phyloP scores from a whole-genome alignment of 1,140 invertebrate genomes.

The Pachypeltis micranthus region DNA sequence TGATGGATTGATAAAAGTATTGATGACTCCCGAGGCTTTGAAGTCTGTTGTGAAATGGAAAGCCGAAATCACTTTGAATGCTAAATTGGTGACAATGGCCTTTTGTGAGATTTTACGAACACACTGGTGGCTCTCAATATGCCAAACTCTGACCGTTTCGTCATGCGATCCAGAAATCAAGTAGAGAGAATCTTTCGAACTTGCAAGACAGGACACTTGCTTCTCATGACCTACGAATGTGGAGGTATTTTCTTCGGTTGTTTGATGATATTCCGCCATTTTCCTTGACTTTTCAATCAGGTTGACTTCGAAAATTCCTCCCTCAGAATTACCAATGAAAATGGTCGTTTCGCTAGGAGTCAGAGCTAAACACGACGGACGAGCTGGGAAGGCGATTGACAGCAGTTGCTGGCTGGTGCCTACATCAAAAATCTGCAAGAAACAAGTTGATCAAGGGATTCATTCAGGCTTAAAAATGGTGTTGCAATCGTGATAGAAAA shows the following conservation, averaged over 20 bases:
- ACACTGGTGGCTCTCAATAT: constrained; percentile 58
- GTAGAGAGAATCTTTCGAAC: constrained; percentile 52
- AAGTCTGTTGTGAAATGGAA: constrained; percentile 23
- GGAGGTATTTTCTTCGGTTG: constrained; percentile 36
- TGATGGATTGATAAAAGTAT: constrained; percentile 35
- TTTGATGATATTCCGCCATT: constrained; percentile 47
- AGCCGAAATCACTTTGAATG: constrained; percentile 38
- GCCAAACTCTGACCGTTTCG: constrained; percentile 62
- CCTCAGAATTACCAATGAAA: constrained; percentile 58
- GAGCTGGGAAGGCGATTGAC: constrained; percentile 58
- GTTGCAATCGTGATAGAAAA: too few species aligned
- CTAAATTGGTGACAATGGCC: constrained; percentile 56
- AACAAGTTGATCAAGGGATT: constrained; percentile 18
- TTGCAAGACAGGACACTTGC: constrained; percentile 52
- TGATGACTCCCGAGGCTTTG: constrained; percentile 35
- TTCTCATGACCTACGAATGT: constrained; percentile 51
- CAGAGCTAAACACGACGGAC: constrained; percentile 54
- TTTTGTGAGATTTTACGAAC: constrained; percentile 55
- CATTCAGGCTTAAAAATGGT: too few species aligned
- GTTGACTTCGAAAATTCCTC: constrained; percentile 53
- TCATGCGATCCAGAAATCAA: constrained; percentile 65
- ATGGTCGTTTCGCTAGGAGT: constrained; percentile 55
- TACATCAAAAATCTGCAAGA: constrained; percentile 52
- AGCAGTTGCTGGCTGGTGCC: constrained; percentile 50
- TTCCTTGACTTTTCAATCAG: constrained; percentile 50